Evolutionary conservation across 2,113 vertebrate genomes (phyloP).

Genomic region (Scophthalmus maximus): DNA sequence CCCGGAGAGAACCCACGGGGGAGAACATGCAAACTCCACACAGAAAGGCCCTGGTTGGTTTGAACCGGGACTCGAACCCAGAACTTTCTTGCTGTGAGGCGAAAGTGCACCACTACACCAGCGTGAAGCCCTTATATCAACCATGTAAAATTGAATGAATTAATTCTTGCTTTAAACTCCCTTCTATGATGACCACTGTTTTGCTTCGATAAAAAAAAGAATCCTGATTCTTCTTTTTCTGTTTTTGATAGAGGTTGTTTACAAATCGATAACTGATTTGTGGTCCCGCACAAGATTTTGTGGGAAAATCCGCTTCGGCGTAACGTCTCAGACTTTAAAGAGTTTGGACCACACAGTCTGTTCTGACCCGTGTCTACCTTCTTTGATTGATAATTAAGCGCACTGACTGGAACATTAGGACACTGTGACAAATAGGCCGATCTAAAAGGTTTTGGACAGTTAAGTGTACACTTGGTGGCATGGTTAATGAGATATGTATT

Average conservation of each 20-base stretch:
- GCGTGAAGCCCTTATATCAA: no score
- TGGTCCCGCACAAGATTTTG: background rate
- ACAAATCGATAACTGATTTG: background rate
- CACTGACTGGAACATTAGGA: slow-evolving; percentile 35
- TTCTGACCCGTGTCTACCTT: slow-evolving; percentile 51
- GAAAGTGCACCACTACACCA: no score
- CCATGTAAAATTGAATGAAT: no score
- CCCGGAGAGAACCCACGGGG: no score
- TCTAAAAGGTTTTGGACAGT: slow-evolving; percentile 81
- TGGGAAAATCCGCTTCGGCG: slow-evolving; percentile 37
- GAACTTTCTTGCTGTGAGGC: no score
- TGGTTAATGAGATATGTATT: slow-evolving; percentile 57
- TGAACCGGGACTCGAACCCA: no score
- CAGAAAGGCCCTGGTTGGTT: no score
- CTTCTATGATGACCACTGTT: no score
- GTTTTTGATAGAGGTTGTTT: background rate
- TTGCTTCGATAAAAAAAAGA: background rate
- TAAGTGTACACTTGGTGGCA: slow-evolving; percentile 63
- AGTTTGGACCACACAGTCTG: slow-evolving; percentile 17
- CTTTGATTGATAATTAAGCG: slow-evolving; percentile 50
- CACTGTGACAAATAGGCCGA: slow-evolving; percentile 59
- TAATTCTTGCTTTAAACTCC: no score
- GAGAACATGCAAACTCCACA: no score
- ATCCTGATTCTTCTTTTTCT: background rate
- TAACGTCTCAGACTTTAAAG: no score